phyloP scores from a whole-genome alignment of 1,140 invertebrate species.

The Mycetomoellerius zeteki region DNA sequence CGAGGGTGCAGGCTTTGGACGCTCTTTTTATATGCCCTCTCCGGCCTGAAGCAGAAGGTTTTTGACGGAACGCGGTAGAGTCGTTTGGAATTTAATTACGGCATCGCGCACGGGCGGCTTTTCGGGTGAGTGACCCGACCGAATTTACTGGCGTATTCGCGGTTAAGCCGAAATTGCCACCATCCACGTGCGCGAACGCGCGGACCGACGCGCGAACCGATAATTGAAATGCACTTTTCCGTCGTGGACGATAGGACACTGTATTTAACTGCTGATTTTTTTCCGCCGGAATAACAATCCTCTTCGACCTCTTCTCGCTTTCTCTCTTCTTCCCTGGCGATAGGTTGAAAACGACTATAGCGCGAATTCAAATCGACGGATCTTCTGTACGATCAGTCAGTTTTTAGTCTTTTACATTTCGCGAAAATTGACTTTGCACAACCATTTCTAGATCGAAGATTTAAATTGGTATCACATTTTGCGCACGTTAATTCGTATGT shows the following conservation, averaged over 20 bases:
- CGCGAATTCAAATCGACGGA: slow-evolving; percentile 33
- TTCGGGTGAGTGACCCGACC: slow-evolving; percentile 70
- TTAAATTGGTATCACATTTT: slow-evolving; percentile 23
- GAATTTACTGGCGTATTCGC: slow-evolving; percentile 69
- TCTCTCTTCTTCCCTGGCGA: background rate
- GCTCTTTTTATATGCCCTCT: slow-evolving; percentile 41
- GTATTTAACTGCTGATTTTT: slow-evolving; percentile 68
- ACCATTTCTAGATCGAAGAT: slow-evolving; percentile 1
- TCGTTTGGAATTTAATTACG: slow-evolving; percentile 77
- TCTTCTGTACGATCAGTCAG: slow-evolving; percentile 49
- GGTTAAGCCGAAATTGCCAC: slow-evolving; percentile 74
- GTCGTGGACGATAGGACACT: slow-evolving; percentile 48
- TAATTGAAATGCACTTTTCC: slow-evolving; percentile 77
- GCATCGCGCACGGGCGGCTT: slow-evolving; percentile 67
- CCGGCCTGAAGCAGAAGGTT: slow-evolving; percentile 61
- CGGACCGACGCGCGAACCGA: slow-evolving; percentile 59
- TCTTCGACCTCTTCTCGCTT: background rate
- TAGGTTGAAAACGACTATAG: slow-evolving; percentile 4
- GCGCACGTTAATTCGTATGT: background rate
- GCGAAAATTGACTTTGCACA: slow-evolving; percentile 36
- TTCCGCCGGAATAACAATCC: slow-evolving; percentile 21
- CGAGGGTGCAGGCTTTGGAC: slow-evolving; percentile 2
- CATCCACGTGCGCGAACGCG: slow-evolving; percentile 49
- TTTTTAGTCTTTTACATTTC: slow-evolving; percentile 35
- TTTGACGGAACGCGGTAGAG: slow-evolving; percentile 68